Evolutionary conservation across 2,888 invertebrate species (phyloP).

Genomic region (Chalcis sispes): DNA sequence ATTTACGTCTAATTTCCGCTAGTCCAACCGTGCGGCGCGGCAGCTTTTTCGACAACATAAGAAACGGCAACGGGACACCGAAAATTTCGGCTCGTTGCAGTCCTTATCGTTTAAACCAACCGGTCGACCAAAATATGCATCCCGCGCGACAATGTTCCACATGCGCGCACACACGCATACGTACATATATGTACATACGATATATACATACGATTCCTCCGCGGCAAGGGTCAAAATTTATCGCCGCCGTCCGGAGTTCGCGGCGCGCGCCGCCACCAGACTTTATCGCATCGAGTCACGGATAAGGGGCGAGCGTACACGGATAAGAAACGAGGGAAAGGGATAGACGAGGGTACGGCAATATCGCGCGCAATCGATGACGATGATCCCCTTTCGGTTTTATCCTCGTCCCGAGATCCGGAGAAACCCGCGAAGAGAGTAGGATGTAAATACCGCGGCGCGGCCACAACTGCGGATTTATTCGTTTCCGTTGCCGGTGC

Average conservation of each 20-base stretch:
- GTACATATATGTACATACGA: too few relatives aligned
- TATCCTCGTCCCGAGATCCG: too few relatives aligned
- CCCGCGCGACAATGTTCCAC: constrained; percentile 47
- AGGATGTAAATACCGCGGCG: constrained; percentile 50
- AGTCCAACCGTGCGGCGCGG: background rate
- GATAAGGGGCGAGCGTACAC: background rate
- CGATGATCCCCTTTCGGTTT: constrained; percentile 50
- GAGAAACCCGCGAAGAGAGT: constrained; percentile 38
- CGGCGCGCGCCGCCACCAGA: constrained; percentile 43
- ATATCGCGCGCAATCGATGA: constrained; percentile 52
- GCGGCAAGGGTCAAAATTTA: constrained; percentile 56
- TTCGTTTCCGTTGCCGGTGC: constrained; percentile 59
- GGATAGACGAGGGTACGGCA: background rate
- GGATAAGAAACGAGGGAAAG: constrained; percentile 47
- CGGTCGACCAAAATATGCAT: background rate
- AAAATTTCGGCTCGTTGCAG: too few relatives aligned
- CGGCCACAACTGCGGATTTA: constrained; percentile 60
- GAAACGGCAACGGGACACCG: too few relatives aligned
- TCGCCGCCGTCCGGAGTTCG: constrained; percentile 29
- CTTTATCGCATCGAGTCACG: constrained; percentile 51
- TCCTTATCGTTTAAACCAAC: too few relatives aligned
- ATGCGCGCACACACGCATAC: background rate
- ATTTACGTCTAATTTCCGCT: too few relatives aligned
- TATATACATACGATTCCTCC: too few relatives aligned
- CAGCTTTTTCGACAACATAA: too few relatives aligned